Percentiles rank a stretch among this genome's conserved stretches.
These are phyloP conservation scores for Tipula lateralis DNA, from an alignment of 2,888 invertebrate species.

Conservation along the genomic window DNA sequence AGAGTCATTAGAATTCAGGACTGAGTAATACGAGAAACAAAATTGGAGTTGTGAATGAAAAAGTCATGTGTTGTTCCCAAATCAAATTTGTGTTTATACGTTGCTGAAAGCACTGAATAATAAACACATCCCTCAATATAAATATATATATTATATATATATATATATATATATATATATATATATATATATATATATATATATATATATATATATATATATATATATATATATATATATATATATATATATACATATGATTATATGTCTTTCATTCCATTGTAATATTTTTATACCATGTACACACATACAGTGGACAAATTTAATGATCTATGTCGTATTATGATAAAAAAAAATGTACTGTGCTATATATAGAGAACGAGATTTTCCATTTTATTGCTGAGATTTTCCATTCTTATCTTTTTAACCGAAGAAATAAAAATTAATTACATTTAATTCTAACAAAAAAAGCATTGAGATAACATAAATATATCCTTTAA, in stretches of 20 bases:
- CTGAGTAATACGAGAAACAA: too few species aligned
- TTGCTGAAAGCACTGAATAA: neutral
- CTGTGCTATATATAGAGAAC: neutral
- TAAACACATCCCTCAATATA: constrained; percentile 3
- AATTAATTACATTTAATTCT: constrained; percentile 24
- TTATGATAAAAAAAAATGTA: neutral
- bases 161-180: too few species aligned
- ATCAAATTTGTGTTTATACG: neutral
- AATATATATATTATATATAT: too few species aligned
- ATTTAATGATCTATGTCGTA: constrained; percentile 11
- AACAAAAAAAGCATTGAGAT: constrained; percentile 21
- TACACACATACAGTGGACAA: neutral
- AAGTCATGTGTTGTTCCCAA: neutral
- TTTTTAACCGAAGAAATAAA: constrained; percentile 24
- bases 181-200: too few species aligned
- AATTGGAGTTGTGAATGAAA: too few species aligned
- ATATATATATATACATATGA: too few species aligned
- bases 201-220: too few species aligned
- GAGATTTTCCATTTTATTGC: constrained; percentile 19
- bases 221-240: too few species aligned
- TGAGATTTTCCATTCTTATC: constrained; percentile 24
- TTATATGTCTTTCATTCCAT: neutral
- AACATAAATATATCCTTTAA: constrained; percentile 24
- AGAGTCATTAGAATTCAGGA: too few species aligned
- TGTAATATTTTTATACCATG: neutral